Conservation (phyloP, 2,797 vertebrate genomes). For the Liasis olivaceus region DNA sequence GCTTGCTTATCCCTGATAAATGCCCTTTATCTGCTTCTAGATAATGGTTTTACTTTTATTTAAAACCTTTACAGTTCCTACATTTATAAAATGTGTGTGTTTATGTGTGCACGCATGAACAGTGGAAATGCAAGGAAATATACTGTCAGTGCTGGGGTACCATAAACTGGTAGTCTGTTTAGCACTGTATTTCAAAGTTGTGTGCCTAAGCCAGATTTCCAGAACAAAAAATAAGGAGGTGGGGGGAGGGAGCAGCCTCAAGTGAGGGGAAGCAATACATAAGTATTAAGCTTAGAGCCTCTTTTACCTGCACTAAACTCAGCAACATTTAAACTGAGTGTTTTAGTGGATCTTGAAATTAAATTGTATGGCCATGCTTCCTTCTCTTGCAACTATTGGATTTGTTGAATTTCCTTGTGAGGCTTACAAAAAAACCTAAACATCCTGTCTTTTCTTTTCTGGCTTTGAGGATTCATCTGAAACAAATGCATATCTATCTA, state of each 20-base stretch:
- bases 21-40: not conserved
- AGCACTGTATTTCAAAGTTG: not conserved
- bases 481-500: not conserved
- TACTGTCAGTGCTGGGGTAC: not conserved
- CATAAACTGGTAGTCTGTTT: not conserved
- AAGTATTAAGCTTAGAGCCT: not conserved
- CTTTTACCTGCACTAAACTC: not conserved
- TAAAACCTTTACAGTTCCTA: not conserved
- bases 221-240: not conserved
- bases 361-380: conserved; percentile 39
- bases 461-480: not conserved
- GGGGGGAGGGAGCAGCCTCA: not conserved
- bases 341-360: conserved; percentile 31
- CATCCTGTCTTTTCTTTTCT: not conserved
- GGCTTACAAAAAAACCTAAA: not conserved
- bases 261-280: not conserved
- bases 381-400: conserved; percentile 36
- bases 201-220: not conserved
- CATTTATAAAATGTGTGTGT: not conserved
- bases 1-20: not conserved
- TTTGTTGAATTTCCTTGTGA: not conserved
- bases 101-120: too few relatives aligned
- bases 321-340: not conserved
- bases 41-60: not conserved
- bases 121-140: not conserved